phyloP scores from a whole-genome alignment of 2,888 invertebrate species.

The Ametastegia equiseti region DNA sequence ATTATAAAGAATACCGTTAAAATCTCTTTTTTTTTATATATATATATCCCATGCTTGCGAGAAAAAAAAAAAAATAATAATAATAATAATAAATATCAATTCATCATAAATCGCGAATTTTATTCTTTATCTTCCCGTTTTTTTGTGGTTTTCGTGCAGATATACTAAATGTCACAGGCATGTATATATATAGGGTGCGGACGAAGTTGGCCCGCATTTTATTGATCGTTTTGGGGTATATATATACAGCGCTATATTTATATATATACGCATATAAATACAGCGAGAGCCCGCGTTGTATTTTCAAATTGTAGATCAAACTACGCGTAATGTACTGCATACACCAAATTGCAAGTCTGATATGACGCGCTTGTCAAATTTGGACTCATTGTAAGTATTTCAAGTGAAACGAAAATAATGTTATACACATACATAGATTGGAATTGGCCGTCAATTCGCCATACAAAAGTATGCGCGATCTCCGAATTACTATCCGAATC shows the following conservation, averaged over 20 bases:
- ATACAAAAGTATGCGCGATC: constrained; percentile 24
- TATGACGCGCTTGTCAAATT: constrained; percentile 21
- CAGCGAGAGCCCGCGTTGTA: background rate
- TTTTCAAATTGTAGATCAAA: constrained; percentile 18
- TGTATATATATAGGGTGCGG: background rate
- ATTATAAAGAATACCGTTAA: too few species aligned
- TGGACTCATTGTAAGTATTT: background rate
- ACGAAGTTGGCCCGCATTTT: constrained; percentile 14
- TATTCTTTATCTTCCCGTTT: background rate
- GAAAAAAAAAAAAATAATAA: background rate
- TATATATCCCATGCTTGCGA: too few species aligned
- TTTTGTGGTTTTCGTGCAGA: background rate
- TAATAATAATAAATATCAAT: background rate
- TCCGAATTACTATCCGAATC: background rate
- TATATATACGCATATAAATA: too few species aligned
- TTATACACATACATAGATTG: background rate
- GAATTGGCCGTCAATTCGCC: constrained; percentile 27
- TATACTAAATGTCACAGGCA: constrained; percentile 2
- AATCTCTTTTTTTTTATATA: too few species aligned
- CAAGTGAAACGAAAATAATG: background rate
- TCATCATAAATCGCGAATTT: background rate
- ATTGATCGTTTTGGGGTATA: constrained; percentile 37
- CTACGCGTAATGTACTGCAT: background rate
- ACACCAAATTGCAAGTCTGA: background rate
- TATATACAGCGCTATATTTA: too few species aligned